A percentile compares a stretch with the other conserved stretches of the same genome.
Conservation (phyloP, 1,140 invertebrate species). For the Drusus annulatus region DNA sequence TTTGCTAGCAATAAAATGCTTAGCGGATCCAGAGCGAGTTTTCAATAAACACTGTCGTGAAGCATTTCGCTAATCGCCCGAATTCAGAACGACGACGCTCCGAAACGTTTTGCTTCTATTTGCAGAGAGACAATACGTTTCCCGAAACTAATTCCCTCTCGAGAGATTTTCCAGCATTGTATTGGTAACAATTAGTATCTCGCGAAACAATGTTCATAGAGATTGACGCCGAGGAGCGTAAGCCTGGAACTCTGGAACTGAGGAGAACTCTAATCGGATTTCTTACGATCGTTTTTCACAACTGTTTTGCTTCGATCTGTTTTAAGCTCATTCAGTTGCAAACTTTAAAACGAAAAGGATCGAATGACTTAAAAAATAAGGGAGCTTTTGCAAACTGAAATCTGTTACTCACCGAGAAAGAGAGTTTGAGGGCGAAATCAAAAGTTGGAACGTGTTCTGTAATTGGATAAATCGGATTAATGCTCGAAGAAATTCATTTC, state of each 20-base stretch:
- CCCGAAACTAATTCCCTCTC: slow-evolving; percentile 24
- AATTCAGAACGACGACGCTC: slow-evolving; percentile 3
- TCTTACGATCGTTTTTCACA: slow-evolving; percentile 22
- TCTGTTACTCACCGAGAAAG: neutral
- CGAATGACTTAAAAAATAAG: slow-evolving; percentile 11
- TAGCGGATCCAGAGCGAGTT: slow-evolving; percentile 13
- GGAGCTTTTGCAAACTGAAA: slow-evolving; percentile 6
- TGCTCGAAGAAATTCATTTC: neutral
- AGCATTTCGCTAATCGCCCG: slow-evolving; percentile 36
- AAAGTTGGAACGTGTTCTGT: neutral
- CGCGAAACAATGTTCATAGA: neutral
- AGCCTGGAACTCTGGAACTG: neutral
- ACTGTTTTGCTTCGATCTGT: slow-evolving; percentile 23
- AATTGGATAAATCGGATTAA: slow-evolving; percentile 7
- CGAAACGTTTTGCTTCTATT: slow-evolving; percentile 6
- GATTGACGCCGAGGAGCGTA: slow-evolving; percentile 18
- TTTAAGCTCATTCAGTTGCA: slow-evolving; percentile 15
- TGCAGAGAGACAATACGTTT: neutral
- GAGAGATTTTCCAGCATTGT: slow-evolving; percentile 9
- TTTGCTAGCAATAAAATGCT: slow-evolving; percentile 34
- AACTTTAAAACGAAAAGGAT: neutral
- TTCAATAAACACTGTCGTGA: slow-evolving; percentile 32
- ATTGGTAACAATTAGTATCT: slow-evolving; percentile 34
- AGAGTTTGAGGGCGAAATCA: neutral
- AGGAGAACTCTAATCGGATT: slow-evolving; percentile 25